Evolutionary conservation across 2,797 vertebrate species (phyloP).

Genomic region (Trachurus trachurus): DNA sequence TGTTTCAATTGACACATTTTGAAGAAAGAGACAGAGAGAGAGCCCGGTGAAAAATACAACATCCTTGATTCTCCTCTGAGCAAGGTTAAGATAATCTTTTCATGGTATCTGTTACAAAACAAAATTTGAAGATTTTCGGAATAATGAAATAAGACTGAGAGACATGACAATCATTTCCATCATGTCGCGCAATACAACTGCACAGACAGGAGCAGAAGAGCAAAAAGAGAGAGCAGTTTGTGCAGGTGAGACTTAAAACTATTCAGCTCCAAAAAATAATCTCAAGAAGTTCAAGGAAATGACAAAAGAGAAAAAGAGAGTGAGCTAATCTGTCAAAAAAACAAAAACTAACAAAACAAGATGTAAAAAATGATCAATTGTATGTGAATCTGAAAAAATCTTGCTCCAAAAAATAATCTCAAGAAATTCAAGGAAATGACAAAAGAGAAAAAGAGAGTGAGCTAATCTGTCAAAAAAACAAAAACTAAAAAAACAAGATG

Average conservation of each 20-base stretch:
- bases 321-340: neutral
- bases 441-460: conserved; percentile 2
- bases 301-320: neutral
- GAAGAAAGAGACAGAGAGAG: neutral
- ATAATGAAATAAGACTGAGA: neutral
- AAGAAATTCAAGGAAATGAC: neutral
- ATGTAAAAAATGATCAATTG: no score
- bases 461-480: no score
- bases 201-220: neutral
- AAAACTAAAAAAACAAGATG: no score
- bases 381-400: no score
- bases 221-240: neutral
- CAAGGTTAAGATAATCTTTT: conserved; percentile 14
- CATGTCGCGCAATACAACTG: neutral
- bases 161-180: neutral
- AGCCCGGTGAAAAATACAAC: neutral
- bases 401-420: neutral
- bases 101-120: neutral
- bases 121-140: neutral
- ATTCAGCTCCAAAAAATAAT: neutral
- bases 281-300: neutral
- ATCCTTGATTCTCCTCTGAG: neutral
- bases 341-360: no score
- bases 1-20: conserved; percentile 10
- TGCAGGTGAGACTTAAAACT: neutral